Base-by-base conservation (phyloP, 1,140 invertebrate genomes). In the Bombus ignitus region DNA sequence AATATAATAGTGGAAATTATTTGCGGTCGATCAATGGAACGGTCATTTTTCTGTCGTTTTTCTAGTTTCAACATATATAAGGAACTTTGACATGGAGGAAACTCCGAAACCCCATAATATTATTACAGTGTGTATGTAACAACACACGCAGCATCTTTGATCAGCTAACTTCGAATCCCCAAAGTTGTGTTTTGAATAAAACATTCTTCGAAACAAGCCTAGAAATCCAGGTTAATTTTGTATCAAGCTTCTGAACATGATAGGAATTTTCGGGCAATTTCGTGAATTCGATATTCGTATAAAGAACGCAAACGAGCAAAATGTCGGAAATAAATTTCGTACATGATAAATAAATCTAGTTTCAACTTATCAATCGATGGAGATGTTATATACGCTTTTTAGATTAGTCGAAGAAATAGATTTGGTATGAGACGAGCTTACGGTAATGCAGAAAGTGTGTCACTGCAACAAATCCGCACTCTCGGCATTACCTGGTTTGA, bases 361-460 rank as follows among this genome's bases (percentile, higher is more conserved):
- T 65, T 2, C n/a, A n/a, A 15, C n/a, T 32, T 65, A 32, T 32
- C 62, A 53, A 53, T 53, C 18, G 35, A 70, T 39, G 35, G 35
- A 28, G 39, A 10, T 39, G 9, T 28, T 28, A 37, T 22, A 25
- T 70, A 4, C 37, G 2, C 2, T 35, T 47, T 59, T 76, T 18
- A 32, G 74, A 76, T 28, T 32, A 74, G 44, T 13, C 18, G 9
- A 35, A 13, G 72, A 53, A 74, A 74, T 32, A 47, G 74, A 59
- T 39, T 57, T 35, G 25, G 22, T n/a, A 28, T 57, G 28, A 22
- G 74, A 28, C 35, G 47, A 44, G 39, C 15, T 72, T 42, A 72
- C 39, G 71, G 37, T 92, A 92, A 92, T 92, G 91, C 87, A 83
- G 86, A 88, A 92, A 91, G 87, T 91, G 85, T 92, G 92, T 92